Conservation (phyloP, 2,888 invertebrate genomes). For the Agriopis leucophaearia region DNA sequence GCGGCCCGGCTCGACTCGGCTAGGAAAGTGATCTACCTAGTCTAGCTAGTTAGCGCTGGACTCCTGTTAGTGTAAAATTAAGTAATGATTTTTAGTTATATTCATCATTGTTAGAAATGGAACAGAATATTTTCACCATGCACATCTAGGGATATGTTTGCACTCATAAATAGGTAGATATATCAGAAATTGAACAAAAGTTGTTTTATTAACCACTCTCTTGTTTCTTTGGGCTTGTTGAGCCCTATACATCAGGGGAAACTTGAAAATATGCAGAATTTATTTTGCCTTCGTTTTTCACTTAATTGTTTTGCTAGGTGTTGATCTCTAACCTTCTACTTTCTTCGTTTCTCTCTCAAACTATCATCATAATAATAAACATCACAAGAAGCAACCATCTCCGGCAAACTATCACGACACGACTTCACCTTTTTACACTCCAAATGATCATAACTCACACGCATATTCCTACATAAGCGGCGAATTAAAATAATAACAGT, state of each 20-base stretch:
- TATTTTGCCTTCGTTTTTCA: neutral
- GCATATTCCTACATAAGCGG: constrained; percentile 29
- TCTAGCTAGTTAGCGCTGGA: neutral
- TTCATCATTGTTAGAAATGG: too few relatives aligned
- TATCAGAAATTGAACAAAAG: too few relatives aligned
- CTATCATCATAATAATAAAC: constrained; percentile 32
- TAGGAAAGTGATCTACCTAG: constrained; percentile 20
- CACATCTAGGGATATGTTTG: too few relatives aligned
- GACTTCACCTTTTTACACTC: constrained; percentile 24
- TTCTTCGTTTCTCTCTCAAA: constrained; percentile 30
- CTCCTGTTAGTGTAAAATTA: neutral
- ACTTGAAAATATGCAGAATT: neutral
- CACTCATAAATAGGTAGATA: too few relatives aligned
- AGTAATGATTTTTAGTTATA: neutral
- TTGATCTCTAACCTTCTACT: constrained; percentile 34
- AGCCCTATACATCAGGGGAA: too few relatives aligned
- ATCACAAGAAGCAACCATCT: constrained; percentile 21
- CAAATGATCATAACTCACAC: constrained; percentile 42
- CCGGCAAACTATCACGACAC: constrained; percentile 15
- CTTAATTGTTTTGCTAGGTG: constrained; percentile 1
- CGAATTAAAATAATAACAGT: constrained; percentile 44
- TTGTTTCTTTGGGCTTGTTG: too few relatives aligned
- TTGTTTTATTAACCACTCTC: too few relatives aligned
- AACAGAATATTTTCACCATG: too few relatives aligned
- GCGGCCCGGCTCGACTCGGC: neutral